phyloP scores from a whole-genome alignment of 2,888 invertebrate species.

The Yponomeuta malinellus region DNA sequence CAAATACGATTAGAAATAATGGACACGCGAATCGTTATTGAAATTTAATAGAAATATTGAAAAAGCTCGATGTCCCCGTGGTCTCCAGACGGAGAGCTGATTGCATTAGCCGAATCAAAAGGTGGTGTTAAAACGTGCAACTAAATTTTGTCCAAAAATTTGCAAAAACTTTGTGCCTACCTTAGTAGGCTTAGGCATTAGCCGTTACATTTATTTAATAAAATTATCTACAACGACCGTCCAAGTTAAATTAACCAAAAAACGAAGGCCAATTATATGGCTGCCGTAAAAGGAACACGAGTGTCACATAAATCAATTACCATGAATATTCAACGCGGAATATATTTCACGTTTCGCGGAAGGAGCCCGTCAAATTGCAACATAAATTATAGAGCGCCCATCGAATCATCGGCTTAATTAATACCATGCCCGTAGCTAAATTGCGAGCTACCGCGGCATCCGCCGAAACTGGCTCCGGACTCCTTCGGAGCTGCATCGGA shows the following conservation, averaged over 20 bases:
- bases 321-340: constrained; percentile 15
- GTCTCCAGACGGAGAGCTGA: no score
- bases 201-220: not conserved
- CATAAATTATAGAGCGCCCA: constrained; percentile 13
- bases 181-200: not conserved
- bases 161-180: no score
- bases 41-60: no score
- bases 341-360: constrained; percentile 14
- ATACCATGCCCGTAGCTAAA: constrained; percentile 27
- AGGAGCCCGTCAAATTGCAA: constrained; percentile 13
- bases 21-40: no score
- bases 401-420: constrained; percentile 16
- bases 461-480: constrained; percentile 43
- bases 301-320: constrained; percentile 14
- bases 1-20: no score
- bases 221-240: not conserved
- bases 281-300: constrained; percentile 12
- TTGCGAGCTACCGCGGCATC: constrained; percentile 40
- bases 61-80: no score
- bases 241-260: constrained; percentile 12
- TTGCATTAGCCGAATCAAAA: no score
- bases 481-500: constrained; percentile 27
- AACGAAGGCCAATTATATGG: constrained; percentile 6
- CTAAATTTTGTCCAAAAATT: no score
- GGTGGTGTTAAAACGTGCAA: no score